A percentile compares a stretch with the other conserved stretches of the same genome.
Conservation (phyloP, 2,888 invertebrate genomes). For the Parnassius orleans region DNA sequence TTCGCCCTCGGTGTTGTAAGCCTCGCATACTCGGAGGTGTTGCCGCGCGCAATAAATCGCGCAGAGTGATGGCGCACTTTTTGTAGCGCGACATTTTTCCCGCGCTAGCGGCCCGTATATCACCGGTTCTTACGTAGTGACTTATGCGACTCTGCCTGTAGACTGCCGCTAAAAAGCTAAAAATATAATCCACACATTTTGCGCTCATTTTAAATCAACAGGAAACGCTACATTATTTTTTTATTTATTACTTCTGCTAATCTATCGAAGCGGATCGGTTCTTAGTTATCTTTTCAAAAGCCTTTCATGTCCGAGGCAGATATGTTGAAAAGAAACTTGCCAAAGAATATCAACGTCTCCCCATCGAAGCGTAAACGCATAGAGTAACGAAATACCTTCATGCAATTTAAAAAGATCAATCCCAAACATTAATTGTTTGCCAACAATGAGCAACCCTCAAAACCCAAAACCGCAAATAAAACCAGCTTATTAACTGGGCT, state of each 20-base stretch:
- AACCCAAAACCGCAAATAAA: slow-evolving; percentile 76
- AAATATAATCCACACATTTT: slow-evolving; percentile 45
- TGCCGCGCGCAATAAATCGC: slow-evolving; percentile 72
- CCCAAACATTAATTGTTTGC: slow-evolving; percentile 68
- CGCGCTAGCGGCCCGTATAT: slow-evolving; percentile 76
- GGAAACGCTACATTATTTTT: slow-evolving; percentile 3
- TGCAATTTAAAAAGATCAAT: slow-evolving; percentile 72
- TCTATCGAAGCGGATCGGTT: slow-evolving; percentile 5
- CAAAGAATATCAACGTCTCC: slow-evolving; percentile 28
- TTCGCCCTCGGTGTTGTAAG: slow-evolving; percentile 52
- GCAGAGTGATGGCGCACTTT: slow-evolving; percentile 73
- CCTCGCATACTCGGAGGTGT: slow-evolving; percentile 69
- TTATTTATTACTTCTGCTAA: slow-evolving; percentile 1
- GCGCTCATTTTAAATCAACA: slow-evolving; percentile 32
- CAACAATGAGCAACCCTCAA: slow-evolving; percentile 65
- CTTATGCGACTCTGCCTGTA: slow-evolving; percentile 58
- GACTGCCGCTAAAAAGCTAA: slow-evolving; percentile 42
- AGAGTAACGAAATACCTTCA: slow-evolving; percentile 53
- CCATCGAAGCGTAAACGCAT: slow-evolving; percentile 52
- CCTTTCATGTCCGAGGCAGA: not conserved
- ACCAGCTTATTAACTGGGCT: slow-evolving; percentile 70
- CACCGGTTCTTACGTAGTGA: slow-evolving; percentile 59
- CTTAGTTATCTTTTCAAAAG: not conserved
- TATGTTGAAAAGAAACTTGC: slow-evolving; percentile 29
- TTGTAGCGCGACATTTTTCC: slow-evolving; percentile 77